phyloP scores from a whole-genome alignment of 2,113 vertebrate genomes.

The Rattus norvegicus region DNA sequence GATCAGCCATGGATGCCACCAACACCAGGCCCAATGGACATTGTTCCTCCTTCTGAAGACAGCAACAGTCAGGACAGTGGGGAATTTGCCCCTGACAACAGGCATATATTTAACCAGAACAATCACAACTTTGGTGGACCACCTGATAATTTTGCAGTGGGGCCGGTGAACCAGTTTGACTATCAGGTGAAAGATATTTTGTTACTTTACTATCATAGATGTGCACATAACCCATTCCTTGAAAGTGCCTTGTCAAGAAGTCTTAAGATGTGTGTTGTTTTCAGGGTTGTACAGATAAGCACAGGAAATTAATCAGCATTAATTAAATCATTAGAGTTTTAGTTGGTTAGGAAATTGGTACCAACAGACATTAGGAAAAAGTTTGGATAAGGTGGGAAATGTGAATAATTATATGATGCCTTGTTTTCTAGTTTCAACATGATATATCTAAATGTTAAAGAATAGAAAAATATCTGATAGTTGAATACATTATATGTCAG shows the following conservation, averaged over 20 bases:
- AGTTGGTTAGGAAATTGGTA: conserved; percentile 74
- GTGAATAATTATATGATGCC: conserved; percentile 69
- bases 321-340: conserved; percentile 68
- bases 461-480: conserved; percentile 62
- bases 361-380: conserved; percentile 70
- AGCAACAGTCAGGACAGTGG: conserved; percentile 99
- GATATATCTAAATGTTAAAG: conserved; percentile 68
- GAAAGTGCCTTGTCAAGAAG: conserved; percentile 85
- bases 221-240: conserved; percentile 84
- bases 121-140: conserved; percentile 98
- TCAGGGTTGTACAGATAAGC: conserved; percentile 81
- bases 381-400: conserved; percentile 78
- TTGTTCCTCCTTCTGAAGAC: conserved; percentile 97
- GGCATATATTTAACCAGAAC: conserved; percentile 97
- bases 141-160: conserved; percentile 97
- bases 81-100: conserved; percentile 96
- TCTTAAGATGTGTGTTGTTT: conserved; percentile 84
- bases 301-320: conserved; percentile 27
- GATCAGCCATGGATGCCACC: conserved; percentile 97
- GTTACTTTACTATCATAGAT: conserved; percentile 88
- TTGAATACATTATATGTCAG: conserved; percentile 70
- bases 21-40: conserved; percentile 96
- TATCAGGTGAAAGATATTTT: conserved; percentile 97
- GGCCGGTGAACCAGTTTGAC: conserved; percentile 99
- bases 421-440: conserved; percentile 76